These are phyloP conservation scores for Drosophila seguyi DNA, from an alignment of 1,140 invertebrate species.

Conservation along the genomic window DNA sequence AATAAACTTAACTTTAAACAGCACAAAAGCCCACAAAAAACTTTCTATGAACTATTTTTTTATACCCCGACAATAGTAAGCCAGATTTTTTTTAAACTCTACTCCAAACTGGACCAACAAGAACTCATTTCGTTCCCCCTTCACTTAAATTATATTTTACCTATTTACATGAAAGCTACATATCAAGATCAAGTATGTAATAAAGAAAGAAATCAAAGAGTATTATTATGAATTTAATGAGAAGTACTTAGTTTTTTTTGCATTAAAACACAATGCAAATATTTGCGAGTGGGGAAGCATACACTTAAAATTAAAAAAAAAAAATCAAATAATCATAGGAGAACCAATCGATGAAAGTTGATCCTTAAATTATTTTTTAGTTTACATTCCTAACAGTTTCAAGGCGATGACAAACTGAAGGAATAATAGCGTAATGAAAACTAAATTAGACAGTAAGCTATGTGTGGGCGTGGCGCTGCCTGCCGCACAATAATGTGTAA, in stretches of 20 bases:
- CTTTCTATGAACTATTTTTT: conserved; percentile 1
- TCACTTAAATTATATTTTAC: conserved; percentile 23
- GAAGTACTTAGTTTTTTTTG: conserved; percentile 43
- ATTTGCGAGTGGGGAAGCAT: conserved; percentile 75
- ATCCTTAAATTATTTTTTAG: no score
- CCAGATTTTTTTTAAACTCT: conserved; percentile 11
- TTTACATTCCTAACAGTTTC: conserved; percentile 56
- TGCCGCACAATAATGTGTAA: conserved; percentile 39
- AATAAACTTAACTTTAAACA: conserved; percentile 25
- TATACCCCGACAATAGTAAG: conserved; percentile 8
- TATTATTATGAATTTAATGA: conserved; percentile 35
- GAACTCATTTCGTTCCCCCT: neutral
- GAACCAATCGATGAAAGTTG: conserved; percentile 26
- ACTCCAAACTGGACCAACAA: conserved; percentile 68
- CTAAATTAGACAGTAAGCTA: conserved; percentile 75
- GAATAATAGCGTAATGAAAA: conserved; percentile 72
- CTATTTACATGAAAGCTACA: conserved; percentile 61
- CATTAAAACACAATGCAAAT: conserved; percentile 63
- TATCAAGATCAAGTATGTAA: conserved; percentile 80
- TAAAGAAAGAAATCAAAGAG: conserved; percentile 34
- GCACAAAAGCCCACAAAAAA: conserved; percentile 23
- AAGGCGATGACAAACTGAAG: conserved; percentile 30
- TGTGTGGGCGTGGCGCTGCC: conserved; percentile 50
- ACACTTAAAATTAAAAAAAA: conserved; percentile 70
- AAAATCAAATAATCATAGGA: conserved; percentile 30